Conservation (phyloP, 2,113 vertebrate species). For the Boleophthalmus pectinirostris region DNA sequence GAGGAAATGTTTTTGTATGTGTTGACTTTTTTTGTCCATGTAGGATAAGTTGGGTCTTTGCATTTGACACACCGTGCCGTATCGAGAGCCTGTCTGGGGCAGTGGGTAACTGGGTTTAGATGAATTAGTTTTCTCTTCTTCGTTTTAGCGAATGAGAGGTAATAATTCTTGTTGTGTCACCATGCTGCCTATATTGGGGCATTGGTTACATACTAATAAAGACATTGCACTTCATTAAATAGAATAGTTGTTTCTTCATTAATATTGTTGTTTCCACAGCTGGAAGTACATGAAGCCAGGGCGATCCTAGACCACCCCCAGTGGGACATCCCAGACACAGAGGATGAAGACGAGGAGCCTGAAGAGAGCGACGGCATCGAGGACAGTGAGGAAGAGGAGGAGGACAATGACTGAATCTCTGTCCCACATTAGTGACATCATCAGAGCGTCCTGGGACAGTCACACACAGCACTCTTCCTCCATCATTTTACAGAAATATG, state of each 20-base stretch:
- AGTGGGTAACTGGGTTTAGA: background rate
- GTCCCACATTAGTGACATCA: constrained; percentile 39
- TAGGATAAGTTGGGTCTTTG: too few species aligned
- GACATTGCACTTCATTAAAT: too few species aligned
- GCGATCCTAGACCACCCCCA: constrained; percentile 96
- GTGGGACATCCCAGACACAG: constrained; percentile 93
- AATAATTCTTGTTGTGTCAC: background rate
- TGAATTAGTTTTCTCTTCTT: background rate
- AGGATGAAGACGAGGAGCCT: constrained; percentile 98
- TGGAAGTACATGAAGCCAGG: constrained; percentile 98
- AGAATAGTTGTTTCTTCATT: background rate
- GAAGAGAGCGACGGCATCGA: constrained; percentile 99
- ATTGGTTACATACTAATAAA: background rate
- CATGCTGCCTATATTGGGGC: background rate
- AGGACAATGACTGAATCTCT: constrained; percentile 84
- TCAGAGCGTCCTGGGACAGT: constrained; percentile 39
- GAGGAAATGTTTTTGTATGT: background rate
- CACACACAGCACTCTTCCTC: constrained; percentile 46
- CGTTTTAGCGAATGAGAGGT: background rate
- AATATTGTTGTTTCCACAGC: constrained; percentile 63
- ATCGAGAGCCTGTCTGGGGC: background rate
- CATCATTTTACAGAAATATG: constrained; percentile 38
- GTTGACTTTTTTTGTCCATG: background rate
- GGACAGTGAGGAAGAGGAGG: constrained; percentile 96
- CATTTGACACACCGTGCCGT: too few species aligned